phyloP scores from a whole-genome alignment of 1,140 invertebrate species.

The Pissodes strobi region DNA sequence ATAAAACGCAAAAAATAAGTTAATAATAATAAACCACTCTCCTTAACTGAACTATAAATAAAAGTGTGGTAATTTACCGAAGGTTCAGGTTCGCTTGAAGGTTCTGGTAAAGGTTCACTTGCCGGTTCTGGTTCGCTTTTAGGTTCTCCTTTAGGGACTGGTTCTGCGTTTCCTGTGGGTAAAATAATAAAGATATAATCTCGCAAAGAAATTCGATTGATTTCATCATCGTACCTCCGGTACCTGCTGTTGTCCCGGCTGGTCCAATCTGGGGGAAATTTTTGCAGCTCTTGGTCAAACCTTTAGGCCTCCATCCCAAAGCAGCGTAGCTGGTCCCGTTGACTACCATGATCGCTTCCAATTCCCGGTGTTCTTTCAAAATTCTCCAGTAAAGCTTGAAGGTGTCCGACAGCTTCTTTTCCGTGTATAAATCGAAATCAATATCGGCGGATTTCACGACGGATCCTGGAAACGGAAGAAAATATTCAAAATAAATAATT shows the following conservation, averaged over 20 bases:
- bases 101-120: conserved; percentile 52
- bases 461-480: conserved; percentile 62
- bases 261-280: conserved; percentile 71
- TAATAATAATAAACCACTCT: background rate
- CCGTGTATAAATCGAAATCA: conserved; percentile 70
- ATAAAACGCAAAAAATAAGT: conserved; percentile 38
- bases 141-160: conserved; percentile 55
- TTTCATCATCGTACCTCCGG: conserved; percentile 18
- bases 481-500: too few relatives aligned
- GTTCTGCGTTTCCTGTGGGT: conserved; percentile 29
- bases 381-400: conserved; percentile 83
- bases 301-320: conserved; percentile 79
- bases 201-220: too few relatives aligned
- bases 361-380: conserved; percentile 75
- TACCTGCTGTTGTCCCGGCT: background rate
- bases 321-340: conserved; percentile 87
- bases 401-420: conserved; percentile 70
- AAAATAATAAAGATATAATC: too few relatives aligned
- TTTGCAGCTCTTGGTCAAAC: conserved; percentile 72
- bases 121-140: too few relatives aligned
- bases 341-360: conserved; percentile 82
- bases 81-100: conserved; percentile 51
- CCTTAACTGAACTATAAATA: background rate
- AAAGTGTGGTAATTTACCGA: conserved; percentile 45
- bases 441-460: conserved; percentile 66